Percentiles rank a stretch among this genome's conserved stretches.
These are phyloP conservation scores for Mythimna loreyi DNA, from an alignment of 2,888 invertebrate genomes.

Conservation along the genomic window DNA sequence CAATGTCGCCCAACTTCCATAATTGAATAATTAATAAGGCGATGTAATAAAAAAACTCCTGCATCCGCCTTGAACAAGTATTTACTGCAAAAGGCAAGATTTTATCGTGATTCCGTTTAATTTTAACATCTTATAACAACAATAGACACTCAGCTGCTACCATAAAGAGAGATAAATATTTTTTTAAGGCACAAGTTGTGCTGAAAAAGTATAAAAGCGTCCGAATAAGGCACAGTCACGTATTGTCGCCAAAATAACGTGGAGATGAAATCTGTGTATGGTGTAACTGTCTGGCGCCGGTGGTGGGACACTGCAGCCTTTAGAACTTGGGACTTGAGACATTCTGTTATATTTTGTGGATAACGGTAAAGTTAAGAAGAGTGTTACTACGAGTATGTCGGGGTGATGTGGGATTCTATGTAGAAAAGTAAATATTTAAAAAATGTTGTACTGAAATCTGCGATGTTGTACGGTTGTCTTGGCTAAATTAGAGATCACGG, in stretches of 20 bases:
- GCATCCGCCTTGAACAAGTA: constrained; percentile 21
- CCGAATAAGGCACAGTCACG: constrained; percentile 84
- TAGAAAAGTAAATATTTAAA: neutral
- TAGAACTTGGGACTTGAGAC: constrained; percentile 47
- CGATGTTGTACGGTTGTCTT: neutral
- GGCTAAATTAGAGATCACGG: neutral
- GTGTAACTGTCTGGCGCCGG: constrained; percentile 85
- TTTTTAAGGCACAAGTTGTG: constrained; percentile 74
- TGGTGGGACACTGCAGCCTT: constrained; percentile 52
- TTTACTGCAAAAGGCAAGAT: constrained; percentile 37
- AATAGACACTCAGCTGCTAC: constrained; percentile 78
- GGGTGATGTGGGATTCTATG: neutral
- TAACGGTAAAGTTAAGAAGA: constrained; percentile 36
- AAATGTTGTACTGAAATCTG: neutral
- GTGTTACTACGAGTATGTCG: neutral
- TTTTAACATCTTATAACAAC: constrained; percentile 66
- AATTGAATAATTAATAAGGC: neutral
- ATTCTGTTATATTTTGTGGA: neutral
- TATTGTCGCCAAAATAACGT: constrained; percentile 86
- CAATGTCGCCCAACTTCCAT: neutral
- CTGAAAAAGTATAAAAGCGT: constrained; percentile 66
- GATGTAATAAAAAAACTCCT: neutral
- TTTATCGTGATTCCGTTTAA: constrained; percentile 39
- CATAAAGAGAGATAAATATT: constrained; percentile 74
- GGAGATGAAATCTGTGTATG: constrained; percentile 85